Conservation (phyloP, 2,888 invertebrate species). For the Helicoverpa assulta region DNA sequence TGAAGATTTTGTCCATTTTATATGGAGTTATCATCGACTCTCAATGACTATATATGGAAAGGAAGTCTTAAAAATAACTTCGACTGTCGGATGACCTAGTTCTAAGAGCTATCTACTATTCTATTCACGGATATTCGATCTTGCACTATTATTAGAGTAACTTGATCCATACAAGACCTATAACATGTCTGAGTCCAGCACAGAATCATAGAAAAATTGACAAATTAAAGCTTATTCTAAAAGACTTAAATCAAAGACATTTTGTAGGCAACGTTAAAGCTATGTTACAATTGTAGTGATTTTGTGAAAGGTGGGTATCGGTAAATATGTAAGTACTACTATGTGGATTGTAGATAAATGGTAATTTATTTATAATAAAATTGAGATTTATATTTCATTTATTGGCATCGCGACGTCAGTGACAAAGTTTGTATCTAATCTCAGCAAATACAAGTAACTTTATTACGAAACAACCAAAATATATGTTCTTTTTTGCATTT, state of each 20-base stretch:
- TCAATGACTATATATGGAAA: not conserved
- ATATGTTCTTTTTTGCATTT: too few species aligned
- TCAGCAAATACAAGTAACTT: too few species aligned
- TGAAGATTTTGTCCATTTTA: too few species aligned
- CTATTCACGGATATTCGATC: slow-evolving; percentile 25
- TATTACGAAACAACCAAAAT: too few species aligned
- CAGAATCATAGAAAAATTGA: slow-evolving; percentile 12
- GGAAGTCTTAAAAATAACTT: not conserved
- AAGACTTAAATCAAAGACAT: slow-evolving; percentile 16
- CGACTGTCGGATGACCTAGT: slow-evolving; percentile 5
- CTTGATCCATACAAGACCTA: not conserved
- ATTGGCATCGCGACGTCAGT: too few species aligned
- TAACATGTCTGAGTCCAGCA: slow-evolving; percentile 6
- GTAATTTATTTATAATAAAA: not conserved
- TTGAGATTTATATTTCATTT: too few species aligned
- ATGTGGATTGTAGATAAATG: slow-evolving; percentile 15
- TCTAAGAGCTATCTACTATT: slow-evolving; percentile 1
- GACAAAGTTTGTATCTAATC: too few species aligned
- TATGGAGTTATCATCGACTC: too few species aligned
- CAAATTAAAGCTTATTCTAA: slow-evolving; percentile 27
- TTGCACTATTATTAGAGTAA: slow-evolving; percentile 1
- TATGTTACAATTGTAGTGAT: slow-evolving; percentile 49
- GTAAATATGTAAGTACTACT: slow-evolving; percentile 1
- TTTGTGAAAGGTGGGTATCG: slow-evolving; percentile 51
- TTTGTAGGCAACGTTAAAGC: slow-evolving; percentile 55